Evolutionary conservation across 2,888 invertebrate species (phyloP), one percentile per base, ranked within the genome.

Genomic region (Drosophila meridionalis): DNA sequence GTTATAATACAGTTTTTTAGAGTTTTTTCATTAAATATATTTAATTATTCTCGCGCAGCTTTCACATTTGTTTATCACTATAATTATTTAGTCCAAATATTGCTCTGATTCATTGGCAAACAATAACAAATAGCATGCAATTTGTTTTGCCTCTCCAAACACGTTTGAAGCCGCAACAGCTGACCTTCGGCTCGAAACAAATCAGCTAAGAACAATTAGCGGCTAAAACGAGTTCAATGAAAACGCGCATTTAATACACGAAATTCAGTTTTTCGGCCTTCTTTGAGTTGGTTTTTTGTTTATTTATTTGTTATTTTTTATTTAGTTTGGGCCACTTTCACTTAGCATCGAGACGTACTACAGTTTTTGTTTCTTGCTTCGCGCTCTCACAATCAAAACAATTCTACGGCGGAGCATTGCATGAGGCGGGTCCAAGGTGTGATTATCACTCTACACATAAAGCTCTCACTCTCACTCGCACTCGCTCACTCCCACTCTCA

Each of bases 311-410:
- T 40, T 40, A 6, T 40, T 42, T 14, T 40, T n/a, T 42, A 42
- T 42, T 42, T 12, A 38, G n/a, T 43, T 28, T 28, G 32, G 28
- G 42, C 45, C 76, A 78, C 78, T 78, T 78, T 80, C 76, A 78
- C 78, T 76, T 47, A 8, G 45, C 55, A 67, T 47, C 38, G 42
- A 55, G 43, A 63, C 62, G 57, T 57, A 40, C n/a, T 48, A 32
- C 6, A 56, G 42, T 42, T 42, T 30, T 30, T 40, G 40, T 61
- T 62, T 73, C 40, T 78, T 57, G 50, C 58, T 57, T 80, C 61
- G 58, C 72, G 69, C 71, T 64, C 81, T 53, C 67, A 65, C 77
- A 79, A 69, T 67, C 81, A 78, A 81, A 81, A 77, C 73, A 79
- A 81, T 77, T 69, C 55, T 64, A 59, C 53, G 48, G 61, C 45